Conservation (phyloP, 2,113 vertebrate species). For the Calypte anna region DNA sequence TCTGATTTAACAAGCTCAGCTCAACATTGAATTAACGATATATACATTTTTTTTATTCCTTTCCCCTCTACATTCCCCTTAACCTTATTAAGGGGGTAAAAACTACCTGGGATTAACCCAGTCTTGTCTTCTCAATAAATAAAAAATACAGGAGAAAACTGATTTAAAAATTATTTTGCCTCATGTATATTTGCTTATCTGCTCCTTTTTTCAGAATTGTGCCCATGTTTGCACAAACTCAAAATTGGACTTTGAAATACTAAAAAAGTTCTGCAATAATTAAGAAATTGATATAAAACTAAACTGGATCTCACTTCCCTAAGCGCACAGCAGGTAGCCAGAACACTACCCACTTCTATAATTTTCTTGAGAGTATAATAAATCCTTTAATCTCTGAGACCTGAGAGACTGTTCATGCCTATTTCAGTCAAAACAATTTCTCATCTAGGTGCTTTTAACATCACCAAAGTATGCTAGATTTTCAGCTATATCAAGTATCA, state of each 20-base stretch:
- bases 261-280: not conserved
- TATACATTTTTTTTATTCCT: slow-evolving; percentile 15
- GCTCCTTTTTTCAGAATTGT: not conserved
- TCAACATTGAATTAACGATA: slow-evolving; percentile 41
- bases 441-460: slow-evolving; percentile 43
- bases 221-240: not conserved
- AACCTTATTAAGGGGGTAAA: not conserved
- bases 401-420: slow-evolving; percentile 18
- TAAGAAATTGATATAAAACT: slow-evolving; percentile 12
- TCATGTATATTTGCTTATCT: not conserved
- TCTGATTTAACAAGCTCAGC: slow-evolving; percentile 54
- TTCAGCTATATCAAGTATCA: slow-evolving; percentile 27
- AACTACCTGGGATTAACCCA: not conserved
- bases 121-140: not conserved
- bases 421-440: slow-evolving; percentile 50
- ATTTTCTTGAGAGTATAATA: slow-evolving; percentile 43
- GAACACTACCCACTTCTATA: slow-evolving; percentile 27
- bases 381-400: slow-evolving; percentile 53
- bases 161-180: not conserved
- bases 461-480: slow-evolving; percentile 19
- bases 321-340: slow-evolving; percentile 40
- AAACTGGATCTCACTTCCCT: not conserved
- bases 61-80: not conserved
- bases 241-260: not conserved
- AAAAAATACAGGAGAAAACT: not conserved